A percentile compares a stretch with the other conserved stretches of the same genome.
These are phyloP conservation scores for Odontesthes bonariensis DNA, from an alignment of 2,113 vertebrate species.

Conservation along the genomic window DNA sequence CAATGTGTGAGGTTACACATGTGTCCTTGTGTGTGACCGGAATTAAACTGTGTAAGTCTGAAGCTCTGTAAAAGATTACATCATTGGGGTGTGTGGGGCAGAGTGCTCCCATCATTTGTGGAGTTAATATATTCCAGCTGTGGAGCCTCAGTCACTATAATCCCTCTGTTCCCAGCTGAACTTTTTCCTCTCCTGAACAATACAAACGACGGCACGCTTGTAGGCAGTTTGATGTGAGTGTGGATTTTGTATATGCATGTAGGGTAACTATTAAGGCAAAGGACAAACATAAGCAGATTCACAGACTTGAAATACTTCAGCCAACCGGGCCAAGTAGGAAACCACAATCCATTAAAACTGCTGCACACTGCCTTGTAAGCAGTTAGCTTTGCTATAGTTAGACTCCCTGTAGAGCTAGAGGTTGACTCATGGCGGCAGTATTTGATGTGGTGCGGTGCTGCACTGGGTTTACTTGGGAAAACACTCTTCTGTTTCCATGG, in stretches of 20 bases:
- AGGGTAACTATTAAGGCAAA: slow-evolving; percentile 52
- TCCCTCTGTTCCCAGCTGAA: slow-evolving; percentile 32
- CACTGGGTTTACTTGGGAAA: slow-evolving; percentile 68
- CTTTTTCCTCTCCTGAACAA: slow-evolving; percentile 28
- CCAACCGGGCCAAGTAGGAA: slow-evolving; percentile 65
- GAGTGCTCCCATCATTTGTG: slow-evolving; percentile 61
- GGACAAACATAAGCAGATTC: slow-evolving; percentile 46
- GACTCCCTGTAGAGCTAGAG: slow-evolving; percentile 69
- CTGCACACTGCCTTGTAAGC: slow-evolving; percentile 72
- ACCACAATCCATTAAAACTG: slow-evolving; percentile 67
- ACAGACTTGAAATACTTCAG: slow-evolving; percentile 51
- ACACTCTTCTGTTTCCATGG: slow-evolving; percentile 73
- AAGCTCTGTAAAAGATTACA: slow-evolving; percentile 66
- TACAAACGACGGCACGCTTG: slow-evolving; percentile 6
- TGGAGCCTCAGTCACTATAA: slow-evolving; percentile 27
- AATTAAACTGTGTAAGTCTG: slow-evolving; percentile 43
- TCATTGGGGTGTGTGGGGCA: slow-evolving; percentile 61
- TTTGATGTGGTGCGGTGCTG: slow-evolving; percentile 75
- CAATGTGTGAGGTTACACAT: not conserved
- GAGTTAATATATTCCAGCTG: slow-evolving; percentile 78
- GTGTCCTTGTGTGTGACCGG: slow-evolving; percentile 8
- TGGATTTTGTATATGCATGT: slow-evolving; percentile 15
- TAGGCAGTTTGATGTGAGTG: slow-evolving; percentile 25
- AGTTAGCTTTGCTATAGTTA: slow-evolving; percentile 70
- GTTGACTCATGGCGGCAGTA: slow-evolving; percentile 69